Evolutionary conservation across 2,797 vertebrate species (phyloP), one percentile per base, ranked within the genome.

Genomic region (Pangasius djambal): DNA sequence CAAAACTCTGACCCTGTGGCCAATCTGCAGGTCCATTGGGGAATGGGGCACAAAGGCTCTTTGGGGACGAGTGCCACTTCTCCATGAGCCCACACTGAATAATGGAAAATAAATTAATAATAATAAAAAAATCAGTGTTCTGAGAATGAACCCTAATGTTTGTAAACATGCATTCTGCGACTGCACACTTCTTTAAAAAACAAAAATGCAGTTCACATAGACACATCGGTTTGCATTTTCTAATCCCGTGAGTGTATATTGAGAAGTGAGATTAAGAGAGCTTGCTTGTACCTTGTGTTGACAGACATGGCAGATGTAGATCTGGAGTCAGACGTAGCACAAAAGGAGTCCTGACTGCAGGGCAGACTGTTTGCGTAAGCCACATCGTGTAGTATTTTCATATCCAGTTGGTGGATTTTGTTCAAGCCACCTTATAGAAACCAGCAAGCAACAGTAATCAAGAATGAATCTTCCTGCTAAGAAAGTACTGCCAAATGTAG

Each of bases 21-120:
- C 96, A 82, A 94, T 89, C 86, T 95, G 95, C 89, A 97, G 91
- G 92, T 97, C 97, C 93, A 96, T 89, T 25, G 95, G 95, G 34
- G 96, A 96, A 90, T 96, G 95, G 2, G 96, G 96, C 10, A 95
- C 94, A 91, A 96, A 97, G 22, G 92, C 96, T 37, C 96, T 92
- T 63, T 94, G 92, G 69, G 91, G 94, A 1, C 93, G 93, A 3
- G 37, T 79, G 15, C 85, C 90, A 1, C 86, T 90, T 87, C 90
- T 93, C 93, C 94, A 93, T 65, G 93, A 95, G 16, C 83, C 89
- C n/a, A 92, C 67, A 88, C 95, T 95, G 90, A 87, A 88, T 12
- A 69, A 50, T 22, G 16, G 25, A 83, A 55, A 75, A 59, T 59
- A 59, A 57, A 34, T 57, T 20, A 12, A 52, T 55, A 1, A 16